Evolutionary conservation across 2,888 invertebrate genomes (phyloP).

Genomic region (Pammene fasciana): DNA sequence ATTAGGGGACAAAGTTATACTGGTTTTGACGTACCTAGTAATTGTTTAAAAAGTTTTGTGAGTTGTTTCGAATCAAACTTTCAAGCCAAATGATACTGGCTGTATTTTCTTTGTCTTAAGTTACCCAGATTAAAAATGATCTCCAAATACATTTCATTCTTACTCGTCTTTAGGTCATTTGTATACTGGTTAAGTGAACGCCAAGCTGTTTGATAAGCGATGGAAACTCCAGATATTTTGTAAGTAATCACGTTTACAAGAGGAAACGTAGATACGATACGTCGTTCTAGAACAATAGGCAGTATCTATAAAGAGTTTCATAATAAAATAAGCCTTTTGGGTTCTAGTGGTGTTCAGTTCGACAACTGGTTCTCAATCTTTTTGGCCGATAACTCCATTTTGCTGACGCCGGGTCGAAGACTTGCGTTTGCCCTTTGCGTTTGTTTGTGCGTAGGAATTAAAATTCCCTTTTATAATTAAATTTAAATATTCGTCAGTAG

Average conservation of each 20-base stretch:
- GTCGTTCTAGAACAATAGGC: too few relatives aligned
- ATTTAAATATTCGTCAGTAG: too few relatives aligned
- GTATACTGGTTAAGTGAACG: too few relatives aligned
- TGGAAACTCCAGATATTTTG: slow-evolving; percentile 46
- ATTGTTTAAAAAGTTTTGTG: neutral
- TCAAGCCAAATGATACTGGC: too few relatives aligned
- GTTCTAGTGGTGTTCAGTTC: neutral
- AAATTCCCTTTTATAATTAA: too few relatives aligned
- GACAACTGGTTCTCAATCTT: neutral
- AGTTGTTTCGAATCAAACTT: too few relatives aligned
- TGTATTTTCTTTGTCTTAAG: too few relatives aligned
- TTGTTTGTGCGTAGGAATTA: too few relatives aligned
- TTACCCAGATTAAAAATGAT: too few relatives aligned
- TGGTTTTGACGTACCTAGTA: neutral
- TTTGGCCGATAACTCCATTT: neutral
- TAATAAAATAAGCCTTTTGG: neutral
- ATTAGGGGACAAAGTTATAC: neutral
- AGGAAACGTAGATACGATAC: slow-evolving; percentile 13
- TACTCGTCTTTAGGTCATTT: neutral
- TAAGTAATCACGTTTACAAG: slow-evolving; percentile 45
- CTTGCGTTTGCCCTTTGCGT: too few relatives aligned
- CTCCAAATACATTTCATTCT: neutral
- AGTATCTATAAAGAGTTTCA: too few relatives aligned
- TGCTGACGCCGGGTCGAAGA: too few relatives aligned
- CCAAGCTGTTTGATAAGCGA: neutral